Evolutionary conservation across 2,113 vertebrate species (phyloP).

Genomic region (Clinocottus analis): DNA sequence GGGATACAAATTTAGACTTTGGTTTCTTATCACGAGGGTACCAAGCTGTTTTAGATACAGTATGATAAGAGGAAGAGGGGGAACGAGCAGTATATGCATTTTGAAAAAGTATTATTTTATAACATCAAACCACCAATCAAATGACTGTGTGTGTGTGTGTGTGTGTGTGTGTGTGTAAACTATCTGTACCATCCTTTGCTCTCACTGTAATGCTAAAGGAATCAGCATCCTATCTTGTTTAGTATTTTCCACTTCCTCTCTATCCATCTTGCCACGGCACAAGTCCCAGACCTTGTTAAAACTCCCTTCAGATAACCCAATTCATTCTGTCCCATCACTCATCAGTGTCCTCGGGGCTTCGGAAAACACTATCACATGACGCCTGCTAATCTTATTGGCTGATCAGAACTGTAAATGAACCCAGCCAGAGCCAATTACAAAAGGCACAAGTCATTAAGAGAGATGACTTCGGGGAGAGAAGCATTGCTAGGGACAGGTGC

Average conservation of each 20-base stretch:
- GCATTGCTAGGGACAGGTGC: slow-evolving; percentile 73
- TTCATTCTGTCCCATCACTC: slow-evolving; percentile 72
- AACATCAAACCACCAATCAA: too few relatives aligned
- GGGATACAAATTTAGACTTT: neutral
- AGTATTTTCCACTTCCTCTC: slow-evolving; percentile 17
- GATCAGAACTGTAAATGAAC: slow-evolving; percentile 80
- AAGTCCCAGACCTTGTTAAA: slow-evolving; percentile 74
- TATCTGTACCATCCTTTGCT: neutral
- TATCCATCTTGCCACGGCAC: slow-evolving; percentile 25
- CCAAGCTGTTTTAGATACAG: neutral
- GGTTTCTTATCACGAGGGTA: too few relatives aligned
- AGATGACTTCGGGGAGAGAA: slow-evolving; percentile 76
- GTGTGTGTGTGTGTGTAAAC: neutral
- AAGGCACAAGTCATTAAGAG: slow-evolving; percentile 73
- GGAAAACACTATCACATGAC: slow-evolving; percentile 66
- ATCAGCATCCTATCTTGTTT: neutral
- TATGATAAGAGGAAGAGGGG: neutral
- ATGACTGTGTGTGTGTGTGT: too few relatives aligned
- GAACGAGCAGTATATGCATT: neutral
- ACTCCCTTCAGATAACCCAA: slow-evolving; percentile 68
- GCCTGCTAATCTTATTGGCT: slow-evolving; percentile 78
- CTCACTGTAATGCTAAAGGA: neutral
- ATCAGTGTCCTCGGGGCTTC: slow-evolving; percentile 54
- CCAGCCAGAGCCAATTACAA: slow-evolving; percentile 78
- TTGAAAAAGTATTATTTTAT: neutral